Evolutionary conservation across 2,113 vertebrate species (phyloP), one percentile per base, ranked within the genome.

Genomic region (Rhynchomys soricoides): DNA sequence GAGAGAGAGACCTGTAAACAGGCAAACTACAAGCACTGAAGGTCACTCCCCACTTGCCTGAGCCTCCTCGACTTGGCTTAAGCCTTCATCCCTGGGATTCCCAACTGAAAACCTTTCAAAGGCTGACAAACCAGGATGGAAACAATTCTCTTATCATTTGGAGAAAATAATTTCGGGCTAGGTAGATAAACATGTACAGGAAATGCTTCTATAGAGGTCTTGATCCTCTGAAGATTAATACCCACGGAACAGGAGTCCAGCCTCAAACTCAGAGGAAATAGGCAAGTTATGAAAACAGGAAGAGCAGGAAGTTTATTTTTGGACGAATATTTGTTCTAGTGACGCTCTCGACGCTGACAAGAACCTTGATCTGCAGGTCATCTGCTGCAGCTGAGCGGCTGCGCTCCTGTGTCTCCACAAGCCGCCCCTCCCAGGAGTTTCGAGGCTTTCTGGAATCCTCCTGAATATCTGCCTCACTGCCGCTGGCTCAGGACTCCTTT

Each of bases 271-370:
- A 57, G 97, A 98, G 98, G 98, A 98, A 99, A 98, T 95, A 98
- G 98, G 97, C 57, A 3, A 98, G 98, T 98, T 98, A 97, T 98
- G 97, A 99, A 99, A 99, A 98, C 98, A 99, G 98, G 98, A 98
- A 98, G 98, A 98, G 98, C 96, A 68, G 98, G 98, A 98, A 98
- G 98, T 98, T 99, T 99, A 99, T 99, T 98, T 98, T 99, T 98
- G 98, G 98, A 98, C 85, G 98, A 98, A 97, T 98, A 98, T 98
- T 98, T 98, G 98, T 98, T 98, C 98, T 98, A 97, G 97, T 93
- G 96, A 98, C 97, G 97, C 96, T 98, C 97, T 98, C 87, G 92
- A 98, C 95, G 97, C 96, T 74, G 26, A 98, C 98, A 98, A 91
- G 98, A 98, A 90, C 98, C 96, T 98, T 97, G 98, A 98, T 98